Conservation (phyloP, 2,113 vertebrate genomes). For the Struthidea cinerea region DNA sequence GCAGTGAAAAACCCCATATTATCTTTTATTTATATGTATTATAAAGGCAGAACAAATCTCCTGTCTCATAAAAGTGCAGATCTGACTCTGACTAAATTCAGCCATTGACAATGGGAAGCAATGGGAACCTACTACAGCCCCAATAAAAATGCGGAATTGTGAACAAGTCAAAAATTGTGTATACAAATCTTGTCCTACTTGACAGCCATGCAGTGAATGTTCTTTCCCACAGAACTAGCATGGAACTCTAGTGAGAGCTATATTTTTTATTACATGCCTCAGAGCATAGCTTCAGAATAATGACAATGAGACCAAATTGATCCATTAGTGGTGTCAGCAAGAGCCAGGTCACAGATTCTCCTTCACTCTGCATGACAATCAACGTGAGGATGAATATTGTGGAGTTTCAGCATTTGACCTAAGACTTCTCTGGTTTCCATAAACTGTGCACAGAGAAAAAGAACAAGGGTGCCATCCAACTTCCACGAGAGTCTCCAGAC, state of each 20-base stretch:
- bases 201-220: neutral
- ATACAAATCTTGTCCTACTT: neutral
- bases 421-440: neutral
- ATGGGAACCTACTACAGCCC: neutral
- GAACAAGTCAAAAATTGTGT: neutral
- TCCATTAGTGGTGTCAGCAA: neutral
- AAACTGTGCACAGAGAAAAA: neutral
- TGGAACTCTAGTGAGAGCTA: neutral
- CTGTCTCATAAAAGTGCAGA: neutral
- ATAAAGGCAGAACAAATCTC: neutral
- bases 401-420: neutral
- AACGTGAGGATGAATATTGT: neutral
- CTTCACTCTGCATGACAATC: neutral
- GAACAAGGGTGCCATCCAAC: neutral
- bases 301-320: neutral
- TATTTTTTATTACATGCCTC: neutral
- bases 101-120: neutral
- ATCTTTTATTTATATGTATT: neutral
- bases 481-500: neutral
- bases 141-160: neutral
- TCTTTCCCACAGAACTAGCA: neutral
- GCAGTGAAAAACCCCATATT: neutral
- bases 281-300: neutral
- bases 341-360: neutral
- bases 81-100: neutral